These are phyloP conservation scores for Pseudomyrmex cubaensis DNA, from an alignment of 1,140 invertebrate genomes.

Conservation along the genomic window DNA sequence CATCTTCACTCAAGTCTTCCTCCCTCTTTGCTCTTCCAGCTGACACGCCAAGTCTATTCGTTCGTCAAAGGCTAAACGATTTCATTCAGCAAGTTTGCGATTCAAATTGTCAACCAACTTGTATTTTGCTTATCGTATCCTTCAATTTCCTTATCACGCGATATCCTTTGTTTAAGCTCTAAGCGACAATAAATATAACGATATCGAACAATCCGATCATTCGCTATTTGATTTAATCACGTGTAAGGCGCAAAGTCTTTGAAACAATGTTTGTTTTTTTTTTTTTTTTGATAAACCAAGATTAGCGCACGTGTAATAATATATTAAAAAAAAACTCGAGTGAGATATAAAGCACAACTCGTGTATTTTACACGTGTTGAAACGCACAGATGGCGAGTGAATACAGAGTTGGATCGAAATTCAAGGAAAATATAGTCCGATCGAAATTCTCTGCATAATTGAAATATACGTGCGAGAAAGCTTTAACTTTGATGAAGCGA, in stretches of 20 bases:
- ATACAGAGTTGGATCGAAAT: constrained; percentile 23
- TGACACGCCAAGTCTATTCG: constrained; percentile 35
- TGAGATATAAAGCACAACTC: neutral
- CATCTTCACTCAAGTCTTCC: constrained; percentile 8
- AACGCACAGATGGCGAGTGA: neutral
- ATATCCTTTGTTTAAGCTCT: neutral
- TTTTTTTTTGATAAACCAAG: neutral
- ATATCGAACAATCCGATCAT: neutral
- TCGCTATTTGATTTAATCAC: neutral
- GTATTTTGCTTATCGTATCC: neutral
- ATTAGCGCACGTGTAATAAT: no score
- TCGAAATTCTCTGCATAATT: constrained; percentile 51
- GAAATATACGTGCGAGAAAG: neutral
- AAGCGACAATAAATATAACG: neutral
- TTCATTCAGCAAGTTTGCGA: constrained; percentile 47
- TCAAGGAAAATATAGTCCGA: constrained; percentile 22
- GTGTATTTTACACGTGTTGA: neutral
- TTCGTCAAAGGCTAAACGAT: constrained; percentile 48
- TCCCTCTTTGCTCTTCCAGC: constrained; percentile 12
- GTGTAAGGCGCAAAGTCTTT: neutral
- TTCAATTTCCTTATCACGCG: neutral
- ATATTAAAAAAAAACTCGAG: neutral
- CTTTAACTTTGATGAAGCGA: no score
- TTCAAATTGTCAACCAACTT: constrained; percentile 16
- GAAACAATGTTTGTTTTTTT: neutral